These are phyloP conservation scores for Eulithis prunata DNA, from an alignment of 2,888 invertebrate genomes.

Conservation along the genomic window DNA sequence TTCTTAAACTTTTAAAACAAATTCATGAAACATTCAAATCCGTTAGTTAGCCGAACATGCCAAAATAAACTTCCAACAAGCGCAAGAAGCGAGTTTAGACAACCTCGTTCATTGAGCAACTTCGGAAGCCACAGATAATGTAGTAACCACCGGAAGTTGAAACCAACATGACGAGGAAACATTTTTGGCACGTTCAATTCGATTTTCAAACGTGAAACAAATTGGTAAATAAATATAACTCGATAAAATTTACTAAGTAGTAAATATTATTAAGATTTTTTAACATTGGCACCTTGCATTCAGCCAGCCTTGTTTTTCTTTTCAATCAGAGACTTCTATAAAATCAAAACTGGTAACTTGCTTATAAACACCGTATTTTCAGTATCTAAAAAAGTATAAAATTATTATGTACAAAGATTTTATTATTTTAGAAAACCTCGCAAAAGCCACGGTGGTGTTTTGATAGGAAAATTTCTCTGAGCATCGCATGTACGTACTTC, in stretches of 20 bases:
- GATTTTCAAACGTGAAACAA: no score
- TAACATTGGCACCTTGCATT: no score
- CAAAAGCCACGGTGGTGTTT: neutral
- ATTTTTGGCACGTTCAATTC: neutral
- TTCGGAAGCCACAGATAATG: conserved; percentile 14
- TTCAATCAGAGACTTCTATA: no score
- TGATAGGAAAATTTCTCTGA: conserved; percentile 3
- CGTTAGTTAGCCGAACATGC: conserved; percentile 1
- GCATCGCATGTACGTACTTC: neutral
- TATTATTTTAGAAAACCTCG: neutral
- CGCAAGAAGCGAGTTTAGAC: conserved; percentile 5
- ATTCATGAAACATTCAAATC: conserved; percentile 7
- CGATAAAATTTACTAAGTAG: no score
- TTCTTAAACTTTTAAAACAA: no score
- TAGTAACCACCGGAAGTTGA: conserved; percentile 4
- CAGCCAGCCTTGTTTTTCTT: no score
- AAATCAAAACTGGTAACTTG: no score
- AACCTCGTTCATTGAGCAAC: conserved; percentile 4
- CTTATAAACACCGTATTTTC: no score
- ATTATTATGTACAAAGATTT: no score
- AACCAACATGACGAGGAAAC: neutral
- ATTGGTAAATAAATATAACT: no score
- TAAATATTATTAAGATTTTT: no score
- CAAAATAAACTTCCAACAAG: conserved; percentile 14
- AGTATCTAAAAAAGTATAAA: no score